Evolutionary conservation across 2,113 vertebrate species (phyloP), one percentile per base, ranked within the genome.

Genomic region (Phalacrocorax carbo): DNA sequence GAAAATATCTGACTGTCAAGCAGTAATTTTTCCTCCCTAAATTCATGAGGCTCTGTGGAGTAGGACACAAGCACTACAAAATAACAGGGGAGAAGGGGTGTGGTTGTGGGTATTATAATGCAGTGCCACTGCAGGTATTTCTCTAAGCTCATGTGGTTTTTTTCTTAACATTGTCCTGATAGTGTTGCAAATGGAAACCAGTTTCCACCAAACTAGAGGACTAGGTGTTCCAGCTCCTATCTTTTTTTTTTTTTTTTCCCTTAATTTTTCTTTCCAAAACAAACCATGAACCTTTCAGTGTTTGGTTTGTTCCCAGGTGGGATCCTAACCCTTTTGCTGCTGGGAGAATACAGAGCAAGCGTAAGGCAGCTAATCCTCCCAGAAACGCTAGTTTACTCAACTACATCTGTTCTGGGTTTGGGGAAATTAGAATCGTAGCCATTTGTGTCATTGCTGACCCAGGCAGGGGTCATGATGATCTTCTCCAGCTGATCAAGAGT

Each of bases 321-420:
- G 58, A 87, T 84, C 68, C 65, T 76, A 81, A 68, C 42, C 38
- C 29, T 83, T 82, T 72, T 82, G n/a, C 78, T 71, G 40, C 46
- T 88, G 68, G 57, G 71, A 72, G 32, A 65, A 11, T 73, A 34
- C 48, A 82, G 73, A 70, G 54, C 1, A 2, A 91, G 58, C 0
- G 0, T 54, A n/a, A 89, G 58, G 75, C 80, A 86, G 49, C 58
- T 92, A 93, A 93, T 95, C 82, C 69, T 94, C n/a, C 38, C 81
- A 60, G 62, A 91, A 87, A 64, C 90, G 72, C 88, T 90, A 52
- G 61, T 91, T 90, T 77, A 68, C 72, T 93, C 64, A 70, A 13
- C 70, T 93, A 48, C 87, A 91, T 57, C 86, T 95, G 70, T 80
- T 90, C 82, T 57, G 80, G 69, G 22, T 94, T 77, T 91, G 68